A percentile compares a stretch with the other conserved stretches of the same genome.
Conservation (phyloP, 2,113 vertebrate genomes). For the Cynoglossus semilaevis region DNA sequence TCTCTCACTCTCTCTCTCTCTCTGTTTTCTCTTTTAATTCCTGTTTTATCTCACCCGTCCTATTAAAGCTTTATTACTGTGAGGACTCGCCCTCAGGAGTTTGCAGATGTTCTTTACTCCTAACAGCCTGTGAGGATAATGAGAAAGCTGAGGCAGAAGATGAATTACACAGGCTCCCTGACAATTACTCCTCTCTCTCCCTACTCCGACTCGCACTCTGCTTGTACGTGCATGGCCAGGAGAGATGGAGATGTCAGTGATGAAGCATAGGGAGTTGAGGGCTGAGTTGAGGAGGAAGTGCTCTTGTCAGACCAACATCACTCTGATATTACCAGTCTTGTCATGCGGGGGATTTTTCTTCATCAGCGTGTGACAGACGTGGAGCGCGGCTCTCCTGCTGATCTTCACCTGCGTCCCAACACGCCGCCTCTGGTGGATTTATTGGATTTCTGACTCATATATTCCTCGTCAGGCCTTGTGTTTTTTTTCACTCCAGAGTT, state of each 20-base stretch:
- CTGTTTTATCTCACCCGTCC: background rate
- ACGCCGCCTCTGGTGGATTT: constrained; percentile 34
- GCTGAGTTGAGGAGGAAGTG: constrained; percentile 23
- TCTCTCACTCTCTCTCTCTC: background rate
- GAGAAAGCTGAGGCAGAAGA: constrained; percentile 18
- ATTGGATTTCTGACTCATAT: constrained; percentile 35
- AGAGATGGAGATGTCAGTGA: constrained; percentile 45
- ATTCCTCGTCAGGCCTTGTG: constrained; percentile 1
- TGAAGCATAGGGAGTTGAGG: constrained; percentile 43
- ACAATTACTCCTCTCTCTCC: constrained; percentile 28
- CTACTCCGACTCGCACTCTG: constrained; percentile 25
- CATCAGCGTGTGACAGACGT: constrained; percentile 45
- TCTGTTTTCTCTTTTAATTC: background rate
- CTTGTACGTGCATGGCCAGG: constrained; percentile 22
- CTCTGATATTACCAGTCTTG: constrained; percentile 49
- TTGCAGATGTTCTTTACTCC: constrained; percentile 32
- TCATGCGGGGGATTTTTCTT: constrained; percentile 56
- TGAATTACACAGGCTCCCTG: constrained; percentile 43
- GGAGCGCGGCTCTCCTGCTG: constrained; percentile 26
- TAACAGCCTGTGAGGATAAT: constrained; percentile 27
- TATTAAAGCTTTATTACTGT: constrained; percentile 12
- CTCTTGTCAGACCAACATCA: constrained; percentile 52
- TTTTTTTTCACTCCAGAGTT: background rate
- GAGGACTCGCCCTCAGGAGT: constrained; percentile 6
- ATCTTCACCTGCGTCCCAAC: constrained; percentile 34